Conservation (phyloP, 2,113 vertebrate genomes). For the Nothoprocta perdicaria region DNA sequence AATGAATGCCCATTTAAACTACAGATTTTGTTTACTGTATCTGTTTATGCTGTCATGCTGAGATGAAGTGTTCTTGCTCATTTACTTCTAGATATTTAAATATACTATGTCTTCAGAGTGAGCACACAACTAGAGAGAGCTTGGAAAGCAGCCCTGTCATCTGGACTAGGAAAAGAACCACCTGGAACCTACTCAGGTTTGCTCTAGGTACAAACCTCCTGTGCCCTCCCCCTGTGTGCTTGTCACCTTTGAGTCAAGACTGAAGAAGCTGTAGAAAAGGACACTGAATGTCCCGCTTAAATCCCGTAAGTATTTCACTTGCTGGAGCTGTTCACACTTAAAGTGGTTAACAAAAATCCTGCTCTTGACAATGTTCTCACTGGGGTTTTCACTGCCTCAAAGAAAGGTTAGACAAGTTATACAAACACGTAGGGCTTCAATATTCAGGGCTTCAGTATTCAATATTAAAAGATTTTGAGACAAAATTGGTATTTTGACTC, state of each 20-base stretch:
- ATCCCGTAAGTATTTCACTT: not conserved
- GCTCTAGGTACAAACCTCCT: not conserved
- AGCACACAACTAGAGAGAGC: not conserved
- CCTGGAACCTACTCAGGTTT: not conserved
- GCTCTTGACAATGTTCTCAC: not conserved
- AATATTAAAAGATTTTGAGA: not conserved
- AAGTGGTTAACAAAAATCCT: not conserved
- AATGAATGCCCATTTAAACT: not conserved
- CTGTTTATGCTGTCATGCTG: not conserved
- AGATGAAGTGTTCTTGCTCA: not conserved
- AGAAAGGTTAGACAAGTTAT: not conserved
- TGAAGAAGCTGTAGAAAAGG: not conserved
- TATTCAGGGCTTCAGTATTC: not conserved
- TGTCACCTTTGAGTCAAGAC: not conserved
- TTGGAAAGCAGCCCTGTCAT: not conserved
- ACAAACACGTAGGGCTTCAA: not conserved
- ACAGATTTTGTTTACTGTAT: not conserved
- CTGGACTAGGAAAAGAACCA: not conserved
- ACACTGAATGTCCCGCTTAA: not conserved
- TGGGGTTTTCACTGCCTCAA: not conserved
- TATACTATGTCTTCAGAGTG: not conserved
- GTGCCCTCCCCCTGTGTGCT: not conserved
- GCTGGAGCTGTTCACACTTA: not conserved
- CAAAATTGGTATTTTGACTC: not conserved
- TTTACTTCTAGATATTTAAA: not conserved